Conservation (phyloP, 2,888 invertebrate genomes). For the Drosophila imparisetae region DNA sequence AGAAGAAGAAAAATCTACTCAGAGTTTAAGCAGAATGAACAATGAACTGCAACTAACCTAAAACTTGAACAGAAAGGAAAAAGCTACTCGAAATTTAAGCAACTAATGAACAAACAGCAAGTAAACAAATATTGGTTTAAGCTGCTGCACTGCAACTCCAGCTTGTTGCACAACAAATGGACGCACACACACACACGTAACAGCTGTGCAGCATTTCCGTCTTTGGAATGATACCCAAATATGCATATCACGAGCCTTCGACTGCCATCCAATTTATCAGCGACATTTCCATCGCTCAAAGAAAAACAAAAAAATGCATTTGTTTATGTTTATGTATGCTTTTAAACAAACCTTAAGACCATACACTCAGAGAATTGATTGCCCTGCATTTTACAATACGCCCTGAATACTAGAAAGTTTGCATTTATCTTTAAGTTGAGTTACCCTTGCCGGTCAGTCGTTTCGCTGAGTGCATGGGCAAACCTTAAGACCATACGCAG, state of each 20-base stretch:
- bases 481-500: slow-evolving; percentile 44
- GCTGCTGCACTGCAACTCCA: slow-evolving; percentile 22
- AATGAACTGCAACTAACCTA: slow-evolving; percentile 18
- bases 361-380: slow-evolving; percentile 26
- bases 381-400: no score
- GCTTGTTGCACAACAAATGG: slow-evolving; percentile 53
- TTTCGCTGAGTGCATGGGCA: not conserved
- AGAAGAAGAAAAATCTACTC: not conserved
- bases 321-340: slow-evolving; percentile 9
- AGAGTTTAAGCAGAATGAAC: not conserved
- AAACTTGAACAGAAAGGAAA: slow-evolving; percentile 8
- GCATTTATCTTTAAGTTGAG: not conserved
- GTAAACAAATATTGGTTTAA: slow-evolving; percentile 25
- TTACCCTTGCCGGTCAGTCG: not conserved
- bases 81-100: slow-evolving; percentile 13
- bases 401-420: not conserved
- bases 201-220: slow-evolving; percentile 65
- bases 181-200: slow-evolving; percentile 18
- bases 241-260: slow-evolving; percentile 61
- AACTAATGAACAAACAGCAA: slow-evolving; percentile 26
- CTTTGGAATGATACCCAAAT: slow-evolving; percentile 59
- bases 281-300: slow-evolving; percentile 51
- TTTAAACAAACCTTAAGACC: slow-evolving; percentile 7
- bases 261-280: slow-evolving; percentile 65
- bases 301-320: not conserved